These are phyloP conservation scores for Dugesia japonica DNA, from an alignment of 2,888 invertebrate genomes.

Conservation along the genomic window DNA sequence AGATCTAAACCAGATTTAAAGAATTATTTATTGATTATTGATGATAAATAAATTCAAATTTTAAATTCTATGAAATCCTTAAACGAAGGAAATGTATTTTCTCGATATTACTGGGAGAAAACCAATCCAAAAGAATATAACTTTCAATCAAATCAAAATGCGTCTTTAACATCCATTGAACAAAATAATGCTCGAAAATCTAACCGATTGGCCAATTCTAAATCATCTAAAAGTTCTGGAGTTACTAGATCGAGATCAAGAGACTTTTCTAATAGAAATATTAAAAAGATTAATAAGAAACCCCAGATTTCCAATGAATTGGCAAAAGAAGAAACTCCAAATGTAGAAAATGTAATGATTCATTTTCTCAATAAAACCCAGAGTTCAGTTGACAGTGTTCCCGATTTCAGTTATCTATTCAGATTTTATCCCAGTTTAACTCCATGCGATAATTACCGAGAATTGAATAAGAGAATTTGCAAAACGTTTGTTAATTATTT, in stretches of 20 bases:
- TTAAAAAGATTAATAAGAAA: background rate
- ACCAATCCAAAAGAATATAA: background rate
- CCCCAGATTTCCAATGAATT: background rate
- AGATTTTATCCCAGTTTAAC: background rate
- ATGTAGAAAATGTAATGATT: background rate
- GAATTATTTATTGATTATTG: no score
- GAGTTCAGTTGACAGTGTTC: background rate
- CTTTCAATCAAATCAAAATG: constrained; percentile 1
- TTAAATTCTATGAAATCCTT: background rate
- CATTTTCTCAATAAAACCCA: constrained; percentile 6
- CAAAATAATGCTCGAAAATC: background rate
- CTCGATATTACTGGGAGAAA: constrained; percentile 2
- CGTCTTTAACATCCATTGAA: background rate
- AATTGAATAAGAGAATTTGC: background rate
- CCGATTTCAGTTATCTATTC: background rate
- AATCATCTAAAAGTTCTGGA: background rate
- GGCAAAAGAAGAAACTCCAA: background rate
- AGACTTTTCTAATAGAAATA: background rate
- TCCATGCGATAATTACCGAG: background rate
- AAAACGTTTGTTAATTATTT: background rate
- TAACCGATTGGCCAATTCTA: background rate
- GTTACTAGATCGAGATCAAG: background rate
- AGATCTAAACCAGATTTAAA: no score
- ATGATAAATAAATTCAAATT: background rate
- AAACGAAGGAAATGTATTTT: background rate